phyloP scores from a whole-genome alignment of 2,888 invertebrate species.

The Teleiodes luculella region DNA sequence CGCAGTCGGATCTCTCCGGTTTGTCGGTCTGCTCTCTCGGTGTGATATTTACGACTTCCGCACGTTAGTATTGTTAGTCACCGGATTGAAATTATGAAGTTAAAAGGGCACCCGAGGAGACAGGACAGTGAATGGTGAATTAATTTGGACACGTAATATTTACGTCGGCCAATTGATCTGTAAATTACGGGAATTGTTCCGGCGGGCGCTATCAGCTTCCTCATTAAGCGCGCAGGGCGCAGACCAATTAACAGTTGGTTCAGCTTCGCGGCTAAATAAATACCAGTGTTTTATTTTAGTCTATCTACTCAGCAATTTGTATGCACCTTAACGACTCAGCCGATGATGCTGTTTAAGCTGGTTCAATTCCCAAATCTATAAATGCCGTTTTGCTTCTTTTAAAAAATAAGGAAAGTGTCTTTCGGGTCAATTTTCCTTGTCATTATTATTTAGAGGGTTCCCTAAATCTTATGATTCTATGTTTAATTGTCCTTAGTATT shows the following conservation, averaged over 20 bases:
- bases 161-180: constrained; percentile 62
- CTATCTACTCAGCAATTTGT: constrained; percentile 11
- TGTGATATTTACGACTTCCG: not conserved
- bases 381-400: too few species aligned
- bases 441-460: too few species aligned
- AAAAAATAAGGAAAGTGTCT: too few species aligned
- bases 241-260: constrained; percentile 59
- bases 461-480: too few species aligned
- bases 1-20: not conserved
- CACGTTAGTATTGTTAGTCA: not conserved
- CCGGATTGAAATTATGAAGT: constrained; percentile 13
- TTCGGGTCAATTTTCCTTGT: too few species aligned
- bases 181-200: constrained; percentile 73
- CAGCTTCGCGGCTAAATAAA: constrained; percentile 53
- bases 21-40: not conserved
- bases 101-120: not conserved
- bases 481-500: too few species aligned
- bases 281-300: constrained; percentile 26
- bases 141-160: constrained; percentile 47
- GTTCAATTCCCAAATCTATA: too few species aligned
- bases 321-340: not conserved
- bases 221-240: constrained; percentile 56
- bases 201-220: constrained; percentile 67
- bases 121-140: constrained; percentile 1
- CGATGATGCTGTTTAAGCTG: too few species aligned